A percentile compares a stretch with the other conserved stretches of the same genome.
Evolutionary conservation across 2,797 vertebrate genomes (phyloP).

Genomic region (Margarornis squamiger): DNA sequence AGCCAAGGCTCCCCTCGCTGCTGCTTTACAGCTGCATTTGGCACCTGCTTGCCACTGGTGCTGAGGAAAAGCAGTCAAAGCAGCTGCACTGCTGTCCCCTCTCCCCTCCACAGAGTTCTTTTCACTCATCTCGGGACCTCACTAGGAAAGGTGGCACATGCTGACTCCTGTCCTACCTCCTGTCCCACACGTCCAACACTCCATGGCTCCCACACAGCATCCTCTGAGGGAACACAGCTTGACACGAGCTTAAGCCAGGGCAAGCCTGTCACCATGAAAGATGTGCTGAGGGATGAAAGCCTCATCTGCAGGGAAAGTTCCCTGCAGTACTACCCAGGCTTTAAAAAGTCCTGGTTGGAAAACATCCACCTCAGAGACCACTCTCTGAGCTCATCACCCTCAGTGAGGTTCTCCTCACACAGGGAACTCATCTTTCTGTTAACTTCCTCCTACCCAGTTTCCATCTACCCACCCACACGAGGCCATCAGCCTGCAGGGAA

Average conservation of each 20-base stretch:
- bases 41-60: background rate
- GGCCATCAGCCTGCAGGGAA: background rate
- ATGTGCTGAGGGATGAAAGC: rapidly evolving
- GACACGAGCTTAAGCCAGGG: rapidly evolving
- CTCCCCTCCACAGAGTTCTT: background rate
- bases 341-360: background rate
- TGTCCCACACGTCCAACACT: background rate
- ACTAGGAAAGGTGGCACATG: background rate
- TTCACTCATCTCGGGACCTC: background rate
- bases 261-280: background rate
- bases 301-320: background rate
- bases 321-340: background rate
- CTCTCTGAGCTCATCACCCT: background rate
- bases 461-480: background rate
- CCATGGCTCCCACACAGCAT: background rate
- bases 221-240: rapidly evolving
- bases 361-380: background rate
- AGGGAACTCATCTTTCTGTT: background rate
- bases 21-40: background rate
- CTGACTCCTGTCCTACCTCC: background rate
- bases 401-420: background rate
- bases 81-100: background rate
- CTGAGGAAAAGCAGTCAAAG: background rate
- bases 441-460: background rate
- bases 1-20: background rate